Percentiles rank a stretch among this genome's conserved stretches.
phyloP scores from a whole-genome alignment of 2,113 vertebrate genomes.

The Gymnorhina tibicen region DNA sequence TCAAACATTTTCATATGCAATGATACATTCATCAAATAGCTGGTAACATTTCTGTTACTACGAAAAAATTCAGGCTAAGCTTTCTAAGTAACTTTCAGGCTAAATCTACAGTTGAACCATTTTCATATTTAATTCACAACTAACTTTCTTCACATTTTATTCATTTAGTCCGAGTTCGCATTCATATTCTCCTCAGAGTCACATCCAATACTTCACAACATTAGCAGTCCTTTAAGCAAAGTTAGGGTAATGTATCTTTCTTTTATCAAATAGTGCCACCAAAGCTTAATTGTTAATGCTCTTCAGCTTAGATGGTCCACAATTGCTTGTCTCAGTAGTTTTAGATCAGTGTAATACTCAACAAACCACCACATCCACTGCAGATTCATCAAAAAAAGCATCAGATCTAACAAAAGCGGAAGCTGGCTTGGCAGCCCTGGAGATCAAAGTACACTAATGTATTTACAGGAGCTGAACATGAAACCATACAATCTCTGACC shows the following conservation, averaged over 20 bases:
- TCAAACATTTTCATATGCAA: not conserved
- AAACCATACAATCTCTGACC: not conserved
- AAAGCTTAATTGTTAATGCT: conserved; percentile 36
- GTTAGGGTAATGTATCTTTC: not conserved
- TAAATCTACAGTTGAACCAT: not conserved
- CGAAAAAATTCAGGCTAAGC: not conserved
- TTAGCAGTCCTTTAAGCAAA: not conserved
- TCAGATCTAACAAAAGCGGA: not conserved
- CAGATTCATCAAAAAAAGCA: conserved; percentile 23
- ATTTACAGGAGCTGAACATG: not conserved
- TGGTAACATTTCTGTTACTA: not conserved
- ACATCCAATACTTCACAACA: not conserved
- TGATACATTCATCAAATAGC: not conserved
- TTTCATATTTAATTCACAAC: not conserved
- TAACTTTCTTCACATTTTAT: not conserved
- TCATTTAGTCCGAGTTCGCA: not conserved
- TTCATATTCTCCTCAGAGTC: not conserved
- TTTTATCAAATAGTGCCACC: conserved; percentile 29
- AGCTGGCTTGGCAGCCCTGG: not conserved
- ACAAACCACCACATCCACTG: not conserved
- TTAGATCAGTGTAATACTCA: not conserved
- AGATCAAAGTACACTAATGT: not conserved
- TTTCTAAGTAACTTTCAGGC: not conserved
- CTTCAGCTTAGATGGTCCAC: not conserved
- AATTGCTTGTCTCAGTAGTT: conserved; percentile 40